Evolutionary conservation across 2,113 vertebrate genomes (phyloP).

Genomic region (Nesoenas mayeri): DNA sequence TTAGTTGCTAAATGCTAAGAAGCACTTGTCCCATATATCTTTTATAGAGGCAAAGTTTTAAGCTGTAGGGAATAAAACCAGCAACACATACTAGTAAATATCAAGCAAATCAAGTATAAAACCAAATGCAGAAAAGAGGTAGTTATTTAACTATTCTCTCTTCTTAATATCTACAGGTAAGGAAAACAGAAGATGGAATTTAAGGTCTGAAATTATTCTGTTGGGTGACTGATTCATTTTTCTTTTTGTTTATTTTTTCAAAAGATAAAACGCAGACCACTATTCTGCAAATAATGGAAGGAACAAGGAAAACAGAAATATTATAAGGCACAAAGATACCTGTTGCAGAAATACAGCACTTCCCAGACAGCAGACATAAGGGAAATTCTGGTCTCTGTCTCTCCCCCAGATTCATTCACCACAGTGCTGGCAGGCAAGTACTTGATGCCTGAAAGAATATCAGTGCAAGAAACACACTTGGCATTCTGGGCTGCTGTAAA

Average conservation of each 20-base stretch:
- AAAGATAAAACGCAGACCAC: background rate
- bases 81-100: background rate
- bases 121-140: background rate
- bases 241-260: background rate
- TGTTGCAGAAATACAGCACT: background rate
- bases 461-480: background rate
- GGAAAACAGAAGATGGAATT: background rate
- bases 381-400: background rate
- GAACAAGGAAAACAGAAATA: background rate
- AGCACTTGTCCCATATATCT: background rate
- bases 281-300: background rate
- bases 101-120: constrained; percentile 21
- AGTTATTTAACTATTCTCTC: background rate
- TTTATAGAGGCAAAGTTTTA: background rate
- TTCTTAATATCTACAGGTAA: background rate
- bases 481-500: background rate
- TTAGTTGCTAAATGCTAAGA: background rate
- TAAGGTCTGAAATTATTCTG: background rate
- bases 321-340: background rate
- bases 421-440: background rate
- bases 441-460: background rate
- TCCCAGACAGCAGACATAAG: background rate
- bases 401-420: background rate
- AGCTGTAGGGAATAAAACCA: background rate
- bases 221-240: background rate